Conservation (phyloP, 1,140 invertebrate species). For the Sesamia nonagrioides region DNA sequence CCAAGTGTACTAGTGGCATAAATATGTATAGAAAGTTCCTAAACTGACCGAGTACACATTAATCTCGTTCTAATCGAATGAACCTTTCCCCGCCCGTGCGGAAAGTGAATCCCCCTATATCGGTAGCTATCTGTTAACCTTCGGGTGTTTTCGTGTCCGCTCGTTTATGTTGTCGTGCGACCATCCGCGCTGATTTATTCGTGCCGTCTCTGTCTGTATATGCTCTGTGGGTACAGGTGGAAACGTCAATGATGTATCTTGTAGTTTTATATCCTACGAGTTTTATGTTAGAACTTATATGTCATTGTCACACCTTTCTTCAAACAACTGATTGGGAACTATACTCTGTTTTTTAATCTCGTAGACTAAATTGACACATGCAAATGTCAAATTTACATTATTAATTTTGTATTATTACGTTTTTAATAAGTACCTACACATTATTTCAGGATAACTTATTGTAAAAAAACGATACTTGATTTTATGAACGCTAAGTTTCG, state of each 20-base stretch:
- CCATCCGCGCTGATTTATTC: slow-evolving; percentile 36
- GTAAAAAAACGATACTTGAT: too few species aligned
- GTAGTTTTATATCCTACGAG: too few species aligned
- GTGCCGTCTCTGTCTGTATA: slow-evolving; percentile 21
- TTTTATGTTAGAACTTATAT: background rate
- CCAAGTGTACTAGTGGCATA: slow-evolving; percentile 23
- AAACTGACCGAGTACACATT: slow-evolving; percentile 37
- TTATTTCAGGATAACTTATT: too few species aligned
- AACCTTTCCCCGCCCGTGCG: slow-evolving; percentile 37
- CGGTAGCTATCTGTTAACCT: slow-evolving; percentile 44
- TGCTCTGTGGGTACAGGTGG: slow-evolving; percentile 26
- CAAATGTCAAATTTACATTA: too few species aligned
- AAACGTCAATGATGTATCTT: background rate
- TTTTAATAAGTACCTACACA: too few species aligned
- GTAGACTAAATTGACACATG: too few species aligned
- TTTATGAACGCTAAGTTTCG: too few species aligned
- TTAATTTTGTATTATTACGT: too few species aligned
- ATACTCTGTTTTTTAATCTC: too few species aligned
- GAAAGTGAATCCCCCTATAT: slow-evolving; percentile 43
- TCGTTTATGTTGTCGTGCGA: slow-evolving; percentile 22
- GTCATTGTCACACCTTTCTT: too few species aligned
- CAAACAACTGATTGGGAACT: too few species aligned
- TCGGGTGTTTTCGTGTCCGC: slow-evolving; percentile 30
- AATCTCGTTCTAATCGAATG: slow-evolving; percentile 41
- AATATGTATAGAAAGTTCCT: slow-evolving; percentile 24